Conservation (phyloP, 2,888 invertebrate species). For the Aporophyla lueneburgensis region DNA sequence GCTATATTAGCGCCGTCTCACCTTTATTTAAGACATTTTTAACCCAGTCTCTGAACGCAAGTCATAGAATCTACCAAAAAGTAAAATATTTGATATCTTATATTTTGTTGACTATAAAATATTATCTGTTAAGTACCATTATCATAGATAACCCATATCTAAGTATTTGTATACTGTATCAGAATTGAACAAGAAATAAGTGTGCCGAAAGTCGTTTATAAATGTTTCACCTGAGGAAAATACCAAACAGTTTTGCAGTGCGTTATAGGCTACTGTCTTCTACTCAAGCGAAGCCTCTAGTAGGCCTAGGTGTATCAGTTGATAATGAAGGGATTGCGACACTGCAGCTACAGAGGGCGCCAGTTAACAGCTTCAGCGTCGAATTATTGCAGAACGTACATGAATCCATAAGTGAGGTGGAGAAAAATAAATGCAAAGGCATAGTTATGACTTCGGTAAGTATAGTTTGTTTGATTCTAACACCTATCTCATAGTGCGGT, state of each 20-base stretch:
- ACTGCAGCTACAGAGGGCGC: slow-evolving; percentile 92
- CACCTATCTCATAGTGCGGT: no score
- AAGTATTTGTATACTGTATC: background rate
- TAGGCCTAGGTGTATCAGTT: slow-evolving; percentile 58
- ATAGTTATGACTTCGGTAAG: slow-evolving; percentile 94
- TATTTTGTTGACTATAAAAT: slow-evolving; percentile 1
- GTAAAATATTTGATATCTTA: background rate
- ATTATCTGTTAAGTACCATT: slow-evolving; percentile 27
- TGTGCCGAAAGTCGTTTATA: background rate
- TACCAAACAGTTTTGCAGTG: background rate
- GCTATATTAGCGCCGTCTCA: background rate
- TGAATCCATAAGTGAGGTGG: slow-evolving; percentile 90
- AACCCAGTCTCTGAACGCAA: background rate
- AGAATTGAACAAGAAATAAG: background rate
- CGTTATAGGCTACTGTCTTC: slow-evolving; percentile 12
- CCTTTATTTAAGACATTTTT: background rate
- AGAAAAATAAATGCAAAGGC: slow-evolving; percentile 91
- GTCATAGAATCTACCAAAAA: background rate
- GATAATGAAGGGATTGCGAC: slow-evolving; percentile 92
- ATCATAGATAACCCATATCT: slow-evolving; percentile 3
- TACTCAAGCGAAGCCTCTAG: slow-evolving; percentile 27
- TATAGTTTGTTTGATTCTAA: slow-evolving; percentile 1
- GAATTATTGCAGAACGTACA: slow-evolving; percentile 92
- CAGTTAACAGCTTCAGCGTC: slow-evolving; percentile 94
- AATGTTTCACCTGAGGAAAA: slow-evolving; percentile 32